Conservation (phyloP, 2,797 vertebrate species). For the Odontamblyopus lacepedii region DNA sequence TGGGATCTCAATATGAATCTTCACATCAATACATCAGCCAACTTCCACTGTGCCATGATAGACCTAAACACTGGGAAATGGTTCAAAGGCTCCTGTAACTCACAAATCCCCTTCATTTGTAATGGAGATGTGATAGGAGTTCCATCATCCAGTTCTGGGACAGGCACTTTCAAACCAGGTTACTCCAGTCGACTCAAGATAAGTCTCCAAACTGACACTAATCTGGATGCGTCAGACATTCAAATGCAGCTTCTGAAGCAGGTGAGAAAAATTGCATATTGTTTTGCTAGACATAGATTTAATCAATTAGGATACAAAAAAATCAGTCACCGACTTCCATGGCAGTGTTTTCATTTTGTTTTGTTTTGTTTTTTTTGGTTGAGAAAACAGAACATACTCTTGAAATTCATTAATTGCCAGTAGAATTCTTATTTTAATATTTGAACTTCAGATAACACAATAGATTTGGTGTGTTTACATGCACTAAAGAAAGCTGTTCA, state of each 20-base stretch:
- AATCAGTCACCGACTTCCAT: no score
- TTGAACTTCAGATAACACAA: no score
- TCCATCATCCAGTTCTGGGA: not conserved
- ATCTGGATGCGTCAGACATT: conserved; percentile 30
- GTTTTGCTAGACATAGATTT: not conserved
- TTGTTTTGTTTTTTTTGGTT: no score
- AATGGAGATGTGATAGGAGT: not conserved
- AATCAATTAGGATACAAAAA: no score
- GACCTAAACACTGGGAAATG: conserved; percentile 2
- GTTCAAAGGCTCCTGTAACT: not conserved
- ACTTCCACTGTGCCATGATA: conserved; percentile 10
- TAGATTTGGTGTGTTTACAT: no score
- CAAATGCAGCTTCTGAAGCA: conserved; percentile 43
- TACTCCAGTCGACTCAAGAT: conserved; percentile 4
- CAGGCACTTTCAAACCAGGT: no score
- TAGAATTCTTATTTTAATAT: no score
- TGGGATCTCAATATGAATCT: not conserved
- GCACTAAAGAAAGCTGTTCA: no score
- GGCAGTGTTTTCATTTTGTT: no score
- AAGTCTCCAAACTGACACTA: conserved; percentile 28
- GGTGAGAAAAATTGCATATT: conserved; percentile 21
- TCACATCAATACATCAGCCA: not conserved
- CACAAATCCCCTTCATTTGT: conserved; percentile 21
- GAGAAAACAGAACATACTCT: no score
- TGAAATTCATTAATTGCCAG: no score